Base-by-base conservation (phyloP, 2,113 vertebrate genomes). In the Clarias magur region DNA sequence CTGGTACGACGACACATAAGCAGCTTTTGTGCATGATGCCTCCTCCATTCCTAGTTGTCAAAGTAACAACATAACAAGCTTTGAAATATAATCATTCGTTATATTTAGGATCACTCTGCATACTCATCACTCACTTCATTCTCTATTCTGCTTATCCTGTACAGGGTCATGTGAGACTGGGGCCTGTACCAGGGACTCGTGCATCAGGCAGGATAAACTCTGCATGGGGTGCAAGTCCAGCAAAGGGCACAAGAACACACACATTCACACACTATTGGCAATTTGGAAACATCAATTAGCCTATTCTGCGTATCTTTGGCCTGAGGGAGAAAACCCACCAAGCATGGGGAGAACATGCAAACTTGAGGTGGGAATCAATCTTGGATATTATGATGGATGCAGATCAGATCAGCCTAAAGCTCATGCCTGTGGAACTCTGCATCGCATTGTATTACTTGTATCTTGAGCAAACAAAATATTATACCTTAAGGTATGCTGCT, bases 41-140 rank as follows among this genome's bases (percentile, higher is more conserved):
- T 93, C 93, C 25, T 99, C 98, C 98, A 99, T 99, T 75, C 98
- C 98, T 99, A 92, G 25, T 83, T 23, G 30, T 34, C 12, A 87
- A 15, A 86, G 23, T 0, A 70, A 9, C 6, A 27, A 86, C 25
- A 62, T 4, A 17, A 48, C 56, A 3, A 19, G 4, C 38, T 48
- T 3, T 48, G 70, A 38, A 73, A 73, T 42, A 23, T 21, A 21
- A 48, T 42, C 5, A 8, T 70, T 38, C 19, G 30, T 27, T 67
- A 27, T n/a, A 12, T 70, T 70, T 34, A 19, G 67, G 16, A 19
- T 34, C 25, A 12, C n/a, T 67, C 63, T 63, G 62, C 25, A 65
- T 1, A 65, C 63, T 68, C 13, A 48, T 48, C 48, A 48, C 48
- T 48, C 48, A 48, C 48, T 48, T 48, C 0, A 48, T 48, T 48